Evolutionary conservation across 1,140 invertebrate genomes (phyloP).

Genomic region (Drosophila equinoxialis): DNA sequence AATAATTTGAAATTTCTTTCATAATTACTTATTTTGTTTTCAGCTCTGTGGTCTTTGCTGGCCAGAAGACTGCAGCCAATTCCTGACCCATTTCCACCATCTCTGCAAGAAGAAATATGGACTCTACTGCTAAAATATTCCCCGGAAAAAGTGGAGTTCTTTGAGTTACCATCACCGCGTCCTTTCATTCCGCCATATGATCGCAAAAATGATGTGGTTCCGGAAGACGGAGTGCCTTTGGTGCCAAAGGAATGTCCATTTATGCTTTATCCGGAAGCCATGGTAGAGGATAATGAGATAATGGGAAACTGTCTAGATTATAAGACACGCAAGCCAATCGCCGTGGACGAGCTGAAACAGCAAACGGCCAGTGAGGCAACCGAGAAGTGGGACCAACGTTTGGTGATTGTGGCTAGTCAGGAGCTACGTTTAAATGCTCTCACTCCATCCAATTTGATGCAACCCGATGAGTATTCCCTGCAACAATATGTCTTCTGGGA

Average conservation of each 20-base stretch:
- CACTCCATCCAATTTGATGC: conserved; percentile 83
- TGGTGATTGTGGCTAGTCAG: conserved; percentile 91
- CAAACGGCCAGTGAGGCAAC: conserved; percentile 60
- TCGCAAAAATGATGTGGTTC: conserved; percentile 85
- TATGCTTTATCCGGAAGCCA: conserved; percentile 87
- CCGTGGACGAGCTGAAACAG: conserved; percentile 82
- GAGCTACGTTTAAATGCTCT: conserved; percentile 85
- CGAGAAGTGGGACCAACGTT: conserved; percentile 84
- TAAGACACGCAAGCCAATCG: conserved; percentile 82
- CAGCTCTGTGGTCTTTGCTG: conserved; percentile 85
- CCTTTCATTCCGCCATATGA: conserved; percentile 86
- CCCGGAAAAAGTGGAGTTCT: conserved; percentile 85
- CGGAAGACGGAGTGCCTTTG: conserved; percentile 68
- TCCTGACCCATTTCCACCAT: conserved; percentile 64
- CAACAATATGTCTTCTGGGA: conserved; percentile 90
- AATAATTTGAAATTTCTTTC: not conserved
- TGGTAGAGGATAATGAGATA: conserved; percentile 84
- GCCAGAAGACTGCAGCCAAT: conserved; percentile 73
- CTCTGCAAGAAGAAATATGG: conserved; percentile 86
- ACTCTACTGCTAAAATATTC: conserved; percentile 82
- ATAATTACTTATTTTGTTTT: not conserved
- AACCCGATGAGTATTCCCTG: conserved; percentile 84
- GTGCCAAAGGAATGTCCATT: conserved; percentile 79
- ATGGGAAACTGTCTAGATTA: conserved; percentile 89
- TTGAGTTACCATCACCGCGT: conserved; percentile 85